Conservation (phyloP, 2,113 vertebrate genomes). For the Gymnobelideus leadbeateri region DNA sequence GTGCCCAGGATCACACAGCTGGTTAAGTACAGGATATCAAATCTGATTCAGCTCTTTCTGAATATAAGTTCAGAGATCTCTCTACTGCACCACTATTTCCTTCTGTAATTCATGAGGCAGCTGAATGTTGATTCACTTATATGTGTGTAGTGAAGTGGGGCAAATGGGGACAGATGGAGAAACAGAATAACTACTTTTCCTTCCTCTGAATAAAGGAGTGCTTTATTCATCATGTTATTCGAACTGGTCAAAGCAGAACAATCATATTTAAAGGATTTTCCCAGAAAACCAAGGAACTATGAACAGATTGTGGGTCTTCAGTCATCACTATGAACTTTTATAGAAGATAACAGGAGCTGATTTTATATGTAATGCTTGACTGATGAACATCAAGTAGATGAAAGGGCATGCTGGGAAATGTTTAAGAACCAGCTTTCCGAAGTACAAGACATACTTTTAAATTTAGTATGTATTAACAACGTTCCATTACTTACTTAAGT, state of each 20-base stretch:
- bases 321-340: constrained; percentile 47
- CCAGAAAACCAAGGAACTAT: constrained; percentile 32
- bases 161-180: constrained; percentile 26
- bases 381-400: constrained; percentile 55
- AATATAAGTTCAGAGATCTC: background rate
- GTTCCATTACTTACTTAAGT: background rate
- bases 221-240: background rate
- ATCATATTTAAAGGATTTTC: constrained; percentile 56
- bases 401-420: background rate
- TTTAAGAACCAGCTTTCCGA: background rate
- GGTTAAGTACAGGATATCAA: background rate
- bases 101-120: background rate
- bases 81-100: background rate
- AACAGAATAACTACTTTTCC: background rate
- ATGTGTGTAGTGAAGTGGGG: background rate
- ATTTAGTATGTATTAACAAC: background rate
- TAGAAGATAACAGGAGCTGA: constrained; percentile 51
- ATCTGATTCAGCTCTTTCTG: background rate
- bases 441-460: background rate
- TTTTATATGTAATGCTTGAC: constrained; percentile 55
- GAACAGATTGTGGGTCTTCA: background rate
- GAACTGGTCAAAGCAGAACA: constrained; percentile 21
- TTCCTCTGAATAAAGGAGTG: background rate
- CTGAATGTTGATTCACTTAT: background rate
- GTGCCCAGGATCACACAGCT: background rate